phyloP scores from a whole-genome alignment of 1,140 invertebrate genomes.

The Batillaria attramentaria region DNA sequence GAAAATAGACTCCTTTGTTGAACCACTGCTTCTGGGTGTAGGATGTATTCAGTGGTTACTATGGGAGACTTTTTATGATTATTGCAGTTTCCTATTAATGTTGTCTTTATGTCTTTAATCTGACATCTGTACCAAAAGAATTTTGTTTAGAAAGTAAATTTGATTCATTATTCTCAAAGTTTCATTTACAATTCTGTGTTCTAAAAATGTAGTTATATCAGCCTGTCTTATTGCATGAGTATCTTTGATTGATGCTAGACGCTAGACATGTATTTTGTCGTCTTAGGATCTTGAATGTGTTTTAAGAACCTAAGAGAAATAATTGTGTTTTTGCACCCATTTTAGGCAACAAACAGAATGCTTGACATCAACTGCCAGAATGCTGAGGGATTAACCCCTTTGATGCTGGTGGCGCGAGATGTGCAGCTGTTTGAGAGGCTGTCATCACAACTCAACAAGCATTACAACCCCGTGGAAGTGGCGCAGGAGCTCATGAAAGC shows the following conservation, averaged over 20 bases:
- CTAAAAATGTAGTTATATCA: too few species aligned
- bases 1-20: too few species aligned
- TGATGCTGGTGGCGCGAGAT: constrained; percentile 65
- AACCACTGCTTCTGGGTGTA: neutral
- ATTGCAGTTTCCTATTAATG: neutral
- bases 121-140: neutral
- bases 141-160: neutral
- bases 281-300: neutral
- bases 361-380: constrained; percentile 67
- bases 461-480: constrained; percentile 65
- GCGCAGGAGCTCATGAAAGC: constrained; percentile 57
- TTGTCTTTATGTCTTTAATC: neutral
- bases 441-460: constrained; percentile 54
- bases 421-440: constrained; percentile 66
- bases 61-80: too few species aligned
- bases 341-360: constrained; percentile 41
- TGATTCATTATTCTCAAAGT: too few species aligned
- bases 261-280: neutral
- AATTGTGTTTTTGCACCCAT: neutral
- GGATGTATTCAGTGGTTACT: neutral
- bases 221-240: neutral
- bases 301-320: neutral
- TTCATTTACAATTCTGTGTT: too few species aligned
- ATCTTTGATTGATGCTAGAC: neutral
- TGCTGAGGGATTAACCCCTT: constrained; percentile 64